A percentile compares a stretch with the other conserved stretches of the same genome.
Conservation (phyloP, 2,797 vertebrate species). For the Zenarchopterus dispar region DNA sequence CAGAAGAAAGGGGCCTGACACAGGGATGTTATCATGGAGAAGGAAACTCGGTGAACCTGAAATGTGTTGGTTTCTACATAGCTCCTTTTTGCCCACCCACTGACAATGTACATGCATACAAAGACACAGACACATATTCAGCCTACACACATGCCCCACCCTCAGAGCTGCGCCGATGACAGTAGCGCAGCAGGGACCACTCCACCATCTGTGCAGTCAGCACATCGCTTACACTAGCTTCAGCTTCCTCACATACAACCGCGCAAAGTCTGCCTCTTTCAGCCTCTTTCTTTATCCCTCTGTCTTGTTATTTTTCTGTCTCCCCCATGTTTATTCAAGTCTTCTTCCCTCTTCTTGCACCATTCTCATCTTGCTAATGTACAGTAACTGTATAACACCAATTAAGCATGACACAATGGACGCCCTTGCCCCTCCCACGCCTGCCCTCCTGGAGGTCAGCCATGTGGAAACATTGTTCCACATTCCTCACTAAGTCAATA, state of each 20-base stretch:
- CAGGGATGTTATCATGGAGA: conserved; percentile 54
- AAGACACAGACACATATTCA: conserved; percentile 22
- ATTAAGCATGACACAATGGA: conserved; percentile 76
- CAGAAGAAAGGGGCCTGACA: conserved; percentile 48
- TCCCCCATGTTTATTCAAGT: conserved; percentile 46
- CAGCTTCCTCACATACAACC: conserved; percentile 34
- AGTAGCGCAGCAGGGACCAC: conserved; percentile 79
- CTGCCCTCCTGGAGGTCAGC: conserved; percentile 73
- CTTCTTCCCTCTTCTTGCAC: conserved; percentile 35
- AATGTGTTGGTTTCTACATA: conserved; percentile 65
- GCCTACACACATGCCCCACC: conserved; percentile 48
- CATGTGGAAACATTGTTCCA: conserved; percentile 86
- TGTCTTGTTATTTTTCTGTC: conserved; percentile 41
- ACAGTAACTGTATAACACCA: conserved; percentile 68
- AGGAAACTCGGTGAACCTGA: conserved; percentile 66
- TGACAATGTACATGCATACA: conserved; percentile 30
- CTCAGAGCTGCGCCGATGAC: conserved; percentile 72
- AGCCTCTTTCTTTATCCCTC: conserved; percentile 19
- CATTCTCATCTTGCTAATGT: conserved; percentile 48
- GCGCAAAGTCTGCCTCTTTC: conserved; percentile 26
- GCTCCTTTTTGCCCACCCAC: conserved; percentile 43
- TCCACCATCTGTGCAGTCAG: conserved; percentile 83
- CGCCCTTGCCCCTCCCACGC: conserved; percentile 58
- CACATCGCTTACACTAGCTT: conserved; percentile 71
- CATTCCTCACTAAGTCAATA: conserved; percentile 80